phyloP scores from a whole-genome alignment of 2,797 vertebrate species.

The Melanotaenia parkinsoni region DNA sequence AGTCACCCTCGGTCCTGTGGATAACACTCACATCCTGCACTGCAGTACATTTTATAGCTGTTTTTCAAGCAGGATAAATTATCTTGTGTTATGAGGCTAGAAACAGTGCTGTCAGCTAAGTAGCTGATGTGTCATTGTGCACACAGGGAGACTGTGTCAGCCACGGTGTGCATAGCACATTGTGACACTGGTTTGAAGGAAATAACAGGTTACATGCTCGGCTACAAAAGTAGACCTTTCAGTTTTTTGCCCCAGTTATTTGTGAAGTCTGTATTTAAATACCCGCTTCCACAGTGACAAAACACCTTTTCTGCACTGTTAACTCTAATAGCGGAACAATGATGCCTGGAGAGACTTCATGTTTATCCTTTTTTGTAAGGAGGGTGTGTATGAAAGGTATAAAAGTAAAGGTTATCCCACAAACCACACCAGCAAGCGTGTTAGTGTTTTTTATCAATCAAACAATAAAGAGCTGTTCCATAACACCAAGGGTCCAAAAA shows the following conservation, averaged over 20 bases:
- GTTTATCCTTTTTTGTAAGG: background rate
- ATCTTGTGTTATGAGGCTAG: slow-evolving; percentile 27
- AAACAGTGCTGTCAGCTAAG: slow-evolving; percentile 5
- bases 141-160: slow-evolving; percentile 15
- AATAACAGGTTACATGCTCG: slow-evolving; percentile 39
- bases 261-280: background rate
- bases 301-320: slow-evolving; percentile 1
- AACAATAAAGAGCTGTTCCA: background rate
- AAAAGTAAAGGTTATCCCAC: slow-evolving; percentile 24
- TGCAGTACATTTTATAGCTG: slow-evolving; percentile 10
- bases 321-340: background rate
- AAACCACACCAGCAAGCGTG: slow-evolving; percentile 22
- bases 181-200: slow-evolving; percentile 30
- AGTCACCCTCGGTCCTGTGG: slow-evolving; percentile 36
- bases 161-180: slow-evolving; percentile 17
- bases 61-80: slow-evolving; percentile 31
- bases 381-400: slow-evolving; percentile 5
- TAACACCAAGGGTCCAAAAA: background rate
- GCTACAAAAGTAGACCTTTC: slow-evolving; percentile 20
- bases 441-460: background rate
- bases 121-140: slow-evolving; percentile 45
- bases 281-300: background rate
- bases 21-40: slow-evolving; percentile 21
- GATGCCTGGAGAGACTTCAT: background rate
- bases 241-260: slow-evolving; percentile 17